These are phyloP conservation scores for Blennius ocellaris DNA, from an alignment of 2,113 vertebrate species.

Conservation along the genomic window DNA sequence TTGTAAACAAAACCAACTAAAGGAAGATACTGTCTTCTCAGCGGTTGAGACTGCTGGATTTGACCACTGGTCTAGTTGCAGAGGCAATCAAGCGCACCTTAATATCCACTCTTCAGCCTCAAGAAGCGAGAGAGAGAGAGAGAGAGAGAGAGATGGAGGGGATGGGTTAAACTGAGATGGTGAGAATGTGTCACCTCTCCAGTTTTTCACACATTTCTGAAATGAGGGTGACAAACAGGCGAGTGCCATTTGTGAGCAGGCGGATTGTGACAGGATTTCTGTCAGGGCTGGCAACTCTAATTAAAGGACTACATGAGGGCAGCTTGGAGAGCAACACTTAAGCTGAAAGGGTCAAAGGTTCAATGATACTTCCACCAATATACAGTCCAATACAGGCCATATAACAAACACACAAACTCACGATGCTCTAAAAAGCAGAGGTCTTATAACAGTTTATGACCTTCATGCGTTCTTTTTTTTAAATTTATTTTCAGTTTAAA, in stretches of 20 bases:
- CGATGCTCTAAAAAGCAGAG: slow-evolving; percentile 15
- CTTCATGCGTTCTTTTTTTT: slow-evolving; percentile 1
- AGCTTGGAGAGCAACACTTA: slow-evolving; percentile 55
- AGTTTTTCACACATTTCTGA: slow-evolving; percentile 73
- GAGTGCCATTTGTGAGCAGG: slow-evolving; percentile 71
- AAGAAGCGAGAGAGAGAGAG: no score
- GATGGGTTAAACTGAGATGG: slow-evolving; percentile 47
- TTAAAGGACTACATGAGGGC: slow-evolving; percentile 62
- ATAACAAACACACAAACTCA: neutral
- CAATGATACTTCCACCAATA: slow-evolving; percentile 51
- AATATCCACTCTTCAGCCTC: slow-evolving; percentile 10
- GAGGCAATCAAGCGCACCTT: slow-evolving; percentile 44
- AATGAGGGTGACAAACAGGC: slow-evolving; percentile 72
- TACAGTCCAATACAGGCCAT: neutral
- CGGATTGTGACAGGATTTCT: slow-evolving; percentile 70
- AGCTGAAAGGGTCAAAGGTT: slow-evolving; percentile 63
- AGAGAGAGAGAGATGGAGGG: slow-evolving; percentile 7
- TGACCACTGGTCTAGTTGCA: slow-evolving; percentile 3
- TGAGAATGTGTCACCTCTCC: slow-evolving; percentile 71
- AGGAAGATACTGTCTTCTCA: neutral
- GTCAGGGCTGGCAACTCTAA: slow-evolving; percentile 75
- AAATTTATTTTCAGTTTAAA: no score
- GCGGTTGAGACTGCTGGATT: neutral
- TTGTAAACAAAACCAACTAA: slow-evolving; percentile 10
- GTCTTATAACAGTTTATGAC: slow-evolving; percentile 8